Evolutionary conservation across 1,140 invertebrate genomes (phyloP).

Genomic region (Drosophila chauvacae): DNA sequence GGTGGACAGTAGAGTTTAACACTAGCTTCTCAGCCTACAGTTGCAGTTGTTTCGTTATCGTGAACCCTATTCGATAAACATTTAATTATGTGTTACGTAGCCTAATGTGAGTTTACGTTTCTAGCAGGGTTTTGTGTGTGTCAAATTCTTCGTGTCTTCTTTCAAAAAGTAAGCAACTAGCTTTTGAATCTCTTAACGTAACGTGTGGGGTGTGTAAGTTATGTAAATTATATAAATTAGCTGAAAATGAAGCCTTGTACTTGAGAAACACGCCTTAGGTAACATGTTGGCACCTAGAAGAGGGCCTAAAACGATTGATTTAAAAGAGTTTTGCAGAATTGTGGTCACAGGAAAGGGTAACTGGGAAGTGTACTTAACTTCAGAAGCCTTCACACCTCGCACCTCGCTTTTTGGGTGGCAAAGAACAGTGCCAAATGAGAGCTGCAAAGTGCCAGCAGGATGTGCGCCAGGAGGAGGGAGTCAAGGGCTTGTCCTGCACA

Average conservation of each 20-base stretch:
- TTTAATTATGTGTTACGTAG: constrained; percentile 2
- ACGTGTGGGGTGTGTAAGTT: neutral
- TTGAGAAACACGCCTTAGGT: neutral
- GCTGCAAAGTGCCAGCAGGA: constrained; percentile 20
- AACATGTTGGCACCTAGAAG: neutral
- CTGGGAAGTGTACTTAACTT: neutral
- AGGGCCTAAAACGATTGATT: neutral
- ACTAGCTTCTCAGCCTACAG: neutral
- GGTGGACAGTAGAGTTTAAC: neutral
- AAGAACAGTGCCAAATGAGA: constrained; percentile 4
- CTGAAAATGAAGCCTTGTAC: neutral
- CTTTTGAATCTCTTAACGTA: neutral
- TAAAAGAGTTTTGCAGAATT: neutral
- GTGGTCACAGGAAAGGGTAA: constrained; percentile 5
- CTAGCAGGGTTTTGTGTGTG: neutral
- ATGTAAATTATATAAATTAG: neutral
- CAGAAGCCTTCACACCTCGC: constrained; percentile 1
- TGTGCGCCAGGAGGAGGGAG: constrained; percentile 3
- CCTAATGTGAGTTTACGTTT: constrained; percentile 7
- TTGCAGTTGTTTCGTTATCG: neutral
- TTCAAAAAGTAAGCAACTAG: neutral
- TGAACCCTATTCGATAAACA: constrained; percentile 6
- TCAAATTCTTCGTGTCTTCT: neutral
- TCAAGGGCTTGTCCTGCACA: neutral
- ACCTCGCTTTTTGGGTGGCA: constrained; percentile 15